Evolutionary conservation across 23 tunicate genomes (phyloP).

Genomic region (Halocynthia roretzi): DNA sequence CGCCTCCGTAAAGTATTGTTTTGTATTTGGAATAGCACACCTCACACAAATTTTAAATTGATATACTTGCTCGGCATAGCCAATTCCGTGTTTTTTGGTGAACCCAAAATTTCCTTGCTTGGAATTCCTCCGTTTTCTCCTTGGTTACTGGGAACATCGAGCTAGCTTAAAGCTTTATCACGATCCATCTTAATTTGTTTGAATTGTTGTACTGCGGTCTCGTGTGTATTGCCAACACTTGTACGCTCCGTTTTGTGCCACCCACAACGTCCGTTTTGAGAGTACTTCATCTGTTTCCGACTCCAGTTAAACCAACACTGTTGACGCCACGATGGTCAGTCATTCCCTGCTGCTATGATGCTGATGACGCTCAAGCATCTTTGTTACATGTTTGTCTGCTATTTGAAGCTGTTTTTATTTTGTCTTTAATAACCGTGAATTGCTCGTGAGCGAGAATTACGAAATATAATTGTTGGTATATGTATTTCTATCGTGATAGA

Average conservation of each 20-base stretch:
- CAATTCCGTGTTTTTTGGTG: too few relatives aligned
- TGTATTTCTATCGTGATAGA: too few relatives aligned
- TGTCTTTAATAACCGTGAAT: too few relatives aligned
- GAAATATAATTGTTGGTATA: too few relatives aligned
- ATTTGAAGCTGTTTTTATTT: too few relatives aligned
- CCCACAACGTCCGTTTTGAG: conserved; percentile 3
- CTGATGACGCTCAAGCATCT: too few relatives aligned
- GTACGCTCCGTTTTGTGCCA: conserved; percentile 2
- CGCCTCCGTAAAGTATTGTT: neutral
- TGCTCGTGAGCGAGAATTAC: too few relatives aligned
- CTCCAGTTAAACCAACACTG: neutral
- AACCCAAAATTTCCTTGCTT: too few relatives aligned
- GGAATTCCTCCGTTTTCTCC: neutral
- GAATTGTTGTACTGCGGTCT: conserved; percentile 17
- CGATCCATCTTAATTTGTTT: neutral
- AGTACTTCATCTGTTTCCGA: conserved; percentile 1
- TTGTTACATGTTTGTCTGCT: too few relatives aligned
- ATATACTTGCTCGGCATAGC: too few relatives aligned
- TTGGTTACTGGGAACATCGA: neutral
- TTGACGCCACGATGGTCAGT: neutral
- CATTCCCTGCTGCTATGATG: neutral
- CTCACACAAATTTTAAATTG: neutral
- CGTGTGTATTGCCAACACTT: conserved; percentile 18
- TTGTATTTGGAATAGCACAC: neutral
- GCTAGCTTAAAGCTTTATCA: neutral